Evolutionary conservation across 2,888 invertebrate species (phyloP).

Genomic region (Myopa testacea): DNA sequence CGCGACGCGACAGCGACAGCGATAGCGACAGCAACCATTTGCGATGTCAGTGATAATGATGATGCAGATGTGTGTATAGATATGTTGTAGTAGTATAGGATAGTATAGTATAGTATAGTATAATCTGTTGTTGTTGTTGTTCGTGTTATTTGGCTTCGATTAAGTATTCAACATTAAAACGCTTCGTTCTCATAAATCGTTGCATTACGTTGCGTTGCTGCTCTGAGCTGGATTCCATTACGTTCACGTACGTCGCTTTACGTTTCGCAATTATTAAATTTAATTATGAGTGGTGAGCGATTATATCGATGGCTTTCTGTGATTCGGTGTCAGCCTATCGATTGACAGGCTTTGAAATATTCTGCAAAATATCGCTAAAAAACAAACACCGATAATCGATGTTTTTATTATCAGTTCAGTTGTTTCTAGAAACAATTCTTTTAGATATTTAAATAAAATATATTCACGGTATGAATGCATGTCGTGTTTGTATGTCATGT

Average conservation of each 20-base stretch:
- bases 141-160: not conserved
- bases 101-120: too few species aligned
- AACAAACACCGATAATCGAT: too few species aligned
- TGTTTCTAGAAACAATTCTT: too few species aligned
- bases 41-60: not conserved
- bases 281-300: not conserved
- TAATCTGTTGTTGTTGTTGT: not conserved
- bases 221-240: not conserved
- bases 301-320: too few species aligned
- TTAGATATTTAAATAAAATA: too few species aligned
- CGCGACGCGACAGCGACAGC: constrained; percentile 29
- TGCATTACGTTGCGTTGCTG: not conserved
- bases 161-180: not conserved
- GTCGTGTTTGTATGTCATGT: too few species aligned
- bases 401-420: too few species aligned
- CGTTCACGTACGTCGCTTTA: not conserved
- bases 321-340: not conserved
- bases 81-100: not conserved
- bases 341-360: not conserved
- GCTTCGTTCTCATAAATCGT: not conserved
- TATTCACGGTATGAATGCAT: too few species aligned
- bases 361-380: too few species aligned
- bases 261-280: not conserved
- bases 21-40: constrained; percentile 3
- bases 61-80: constrained; percentile 7